Conservation (phyloP, 2,797 vertebrate species). For the Lacerta agilis region DNA sequence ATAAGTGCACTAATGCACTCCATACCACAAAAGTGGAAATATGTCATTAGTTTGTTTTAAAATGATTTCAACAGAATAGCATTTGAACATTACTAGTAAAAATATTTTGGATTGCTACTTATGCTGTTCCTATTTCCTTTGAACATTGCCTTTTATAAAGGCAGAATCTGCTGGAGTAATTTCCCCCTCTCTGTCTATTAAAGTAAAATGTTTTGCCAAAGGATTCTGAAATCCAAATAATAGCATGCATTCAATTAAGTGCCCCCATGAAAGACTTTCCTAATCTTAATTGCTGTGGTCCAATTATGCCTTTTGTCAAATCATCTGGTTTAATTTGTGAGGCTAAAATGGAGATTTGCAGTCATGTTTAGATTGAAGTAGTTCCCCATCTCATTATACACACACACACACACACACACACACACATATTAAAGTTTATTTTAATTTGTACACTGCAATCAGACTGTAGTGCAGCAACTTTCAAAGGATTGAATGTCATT, state of each 20-base stretch:
- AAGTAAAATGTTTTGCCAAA: constrained; percentile 49
- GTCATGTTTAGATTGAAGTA: constrained; percentile 29
- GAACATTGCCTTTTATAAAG: background rate
- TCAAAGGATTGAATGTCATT: constrained; percentile 49
- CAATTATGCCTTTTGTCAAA: constrained; percentile 32
- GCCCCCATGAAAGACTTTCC: constrained; percentile 28
- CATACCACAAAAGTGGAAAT: background rate
- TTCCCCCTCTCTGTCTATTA: constrained; percentile 33
- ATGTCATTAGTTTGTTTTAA: background rate
- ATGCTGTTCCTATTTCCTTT: background rate
- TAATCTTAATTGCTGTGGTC: constrained; percentile 41
- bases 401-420: too few relatives aligned
- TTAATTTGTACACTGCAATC: constrained; percentile 43
- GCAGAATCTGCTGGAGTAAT: background rate
- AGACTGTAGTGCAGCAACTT: constrained; percentile 17
- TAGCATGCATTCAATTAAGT: constrained; percentile 29
- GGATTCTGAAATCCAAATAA: constrained; percentile 17
- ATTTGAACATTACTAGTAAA: background rate
- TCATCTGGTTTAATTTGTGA: constrained; percentile 46
- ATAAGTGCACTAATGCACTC: background rate
- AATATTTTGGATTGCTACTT: background rate
- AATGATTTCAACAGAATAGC: background rate
- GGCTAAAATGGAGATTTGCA: constrained; percentile 28
- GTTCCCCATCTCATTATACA: constrained; percentile 6
- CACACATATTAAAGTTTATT: constrained; percentile 37